Evolutionary conservation across 2,888 invertebrate genomes (phyloP), one percentile per base, ranked within the genome.

Genomic region (Quadriops clusia): DNA sequence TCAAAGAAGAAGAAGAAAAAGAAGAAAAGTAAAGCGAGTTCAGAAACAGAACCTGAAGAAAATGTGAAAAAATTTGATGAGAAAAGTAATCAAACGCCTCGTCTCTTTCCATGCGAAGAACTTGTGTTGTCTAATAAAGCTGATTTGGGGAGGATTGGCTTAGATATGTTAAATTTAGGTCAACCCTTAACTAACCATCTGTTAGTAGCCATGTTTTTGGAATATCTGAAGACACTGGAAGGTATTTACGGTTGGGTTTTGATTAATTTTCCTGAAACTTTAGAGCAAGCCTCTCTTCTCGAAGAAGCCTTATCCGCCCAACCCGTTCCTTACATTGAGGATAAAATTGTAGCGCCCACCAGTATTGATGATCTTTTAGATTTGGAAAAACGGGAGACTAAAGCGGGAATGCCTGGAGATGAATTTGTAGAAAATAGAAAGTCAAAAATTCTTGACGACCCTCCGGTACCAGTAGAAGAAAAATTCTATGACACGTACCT

Each of bases 41-140:
- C 1, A 14, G 17, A 6, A 24, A n/a, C n/a, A 28, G 10, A 16
- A 7, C 10, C 11, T 20, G 28, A 29, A 24, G 25, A 23, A 2
- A 29, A 9, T 18, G 11, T 11, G n/a, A 10, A 22, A 9, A 15
- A 6, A 5, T 21, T 28, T 23, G 31, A 29, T 18, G 23, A 34
- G 10, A 72, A 74, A 50, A 59, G 63, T 45, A 68, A 68, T 1
- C 76, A 76, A 57, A 76, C 76, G 8, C 74, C 75, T 12, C 67
- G 64, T 49, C 56, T 62, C 3, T 64, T 70, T 39, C 74, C 74
- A 2, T 65, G 66, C 45, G 71, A 72, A 48, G 68, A 71, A 41
- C 60, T 68, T n/a, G 38, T 47, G 1, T 49, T 74, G 17, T 67
- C 69, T 3, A 28, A 50, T 15, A 41, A 64, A 23, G 76, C 72